A percentile compares a stretch with the other conserved stretches of the same genome.
These are phyloP conservation scores for Oedothorax gibbosus DNA, from an alignment of 1,140 invertebrate species.

Conservation along the genomic window DNA sequence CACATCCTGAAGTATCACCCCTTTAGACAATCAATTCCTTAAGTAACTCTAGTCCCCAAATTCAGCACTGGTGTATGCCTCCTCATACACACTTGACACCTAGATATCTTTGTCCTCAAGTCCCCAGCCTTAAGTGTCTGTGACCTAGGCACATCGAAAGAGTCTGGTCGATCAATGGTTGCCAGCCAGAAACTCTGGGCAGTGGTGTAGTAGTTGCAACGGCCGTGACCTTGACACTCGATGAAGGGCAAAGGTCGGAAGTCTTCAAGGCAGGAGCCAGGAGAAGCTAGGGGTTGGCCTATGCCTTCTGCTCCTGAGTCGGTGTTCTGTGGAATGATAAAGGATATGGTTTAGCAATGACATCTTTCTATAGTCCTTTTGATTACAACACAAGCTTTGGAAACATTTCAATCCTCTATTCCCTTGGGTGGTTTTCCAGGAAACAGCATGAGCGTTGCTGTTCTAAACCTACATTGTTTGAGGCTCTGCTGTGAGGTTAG, in stretches of 20 bases:
- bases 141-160: conserved; percentile 85
- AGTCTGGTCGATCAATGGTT: conserved; percentile 77
- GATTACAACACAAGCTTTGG: too few species aligned
- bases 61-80: conserved; percentile 59
- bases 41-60: conserved; percentile 20
- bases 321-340: conserved; percentile 80
- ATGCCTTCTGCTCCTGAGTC: conserved; percentile 95
- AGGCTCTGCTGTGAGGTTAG: too few species aligned
- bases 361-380: too few species aligned
- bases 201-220: conserved; percentile 90
- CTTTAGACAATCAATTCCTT: neutral
- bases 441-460: too few species aligned
- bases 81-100: conserved; percentile 93
- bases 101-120: conserved; percentile 84
- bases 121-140: conserved; percentile 95
- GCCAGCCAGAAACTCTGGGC: conserved; percentile 90
- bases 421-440: too few species aligned
- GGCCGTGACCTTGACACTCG: conserved; percentile 76
- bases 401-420: too few species aligned
- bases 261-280: conserved; percentile 95
- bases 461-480: too few species aligned
- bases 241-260: conserved; percentile 78
- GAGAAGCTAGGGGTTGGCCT: conserved; percentile 91
- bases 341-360: neutral
- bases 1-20: neutral